Evolutionary conservation across 2,113 vertebrate genomes (phyloP).

Genomic region (Hippocampus comes): DNA sequence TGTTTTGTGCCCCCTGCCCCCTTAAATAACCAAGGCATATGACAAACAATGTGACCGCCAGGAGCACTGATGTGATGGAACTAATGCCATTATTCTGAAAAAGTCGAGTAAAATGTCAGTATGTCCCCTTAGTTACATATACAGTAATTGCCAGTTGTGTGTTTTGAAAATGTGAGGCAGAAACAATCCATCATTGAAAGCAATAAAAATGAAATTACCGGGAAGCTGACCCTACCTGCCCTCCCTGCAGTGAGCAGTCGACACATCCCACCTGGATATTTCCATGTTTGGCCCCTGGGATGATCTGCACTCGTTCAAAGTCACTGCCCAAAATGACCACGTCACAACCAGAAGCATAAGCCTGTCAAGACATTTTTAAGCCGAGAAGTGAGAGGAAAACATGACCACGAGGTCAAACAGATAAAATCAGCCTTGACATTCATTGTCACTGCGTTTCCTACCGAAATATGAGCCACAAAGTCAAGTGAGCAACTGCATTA

Average conservation of each 20-base stretch:
- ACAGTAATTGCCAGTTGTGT: background rate
- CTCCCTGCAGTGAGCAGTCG: slow-evolving; percentile 89
- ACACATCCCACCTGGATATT: slow-evolving; percentile 97
- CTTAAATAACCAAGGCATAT: background rate
- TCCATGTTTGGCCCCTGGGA: slow-evolving; percentile 94
- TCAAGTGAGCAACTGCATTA: slow-evolving; percentile 36
- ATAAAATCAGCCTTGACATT: slow-evolving; percentile 44
- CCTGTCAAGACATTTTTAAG: slow-evolving; percentile 66
- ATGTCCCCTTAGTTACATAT: background rate
- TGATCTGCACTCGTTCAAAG: slow-evolving; percentile 97
- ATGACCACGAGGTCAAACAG: slow-evolving; percentile 6
- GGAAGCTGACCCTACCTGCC: slow-evolving; percentile 77
- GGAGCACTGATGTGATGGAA: background rate
- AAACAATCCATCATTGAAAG: background rate
- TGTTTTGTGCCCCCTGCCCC: background rate
- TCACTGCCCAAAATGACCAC: slow-evolving; percentile 93
- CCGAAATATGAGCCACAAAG: slow-evolving; percentile 31
- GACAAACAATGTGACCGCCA: slow-evolving; percentile 1
- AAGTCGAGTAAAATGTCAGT: background rate
- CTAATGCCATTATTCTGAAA: background rate
- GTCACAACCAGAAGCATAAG: slow-evolving; percentile 96
- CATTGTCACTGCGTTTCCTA: slow-evolving; percentile 29
- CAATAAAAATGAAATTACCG: background rate
- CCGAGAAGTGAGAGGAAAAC: slow-evolving; percentile 6
- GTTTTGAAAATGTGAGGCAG: background rate